Evolutionary conservation across 2,888 invertebrate species (phyloP), one percentile per base, ranked within the genome.

Genomic region (Nemapogon koenigi): DNA sequence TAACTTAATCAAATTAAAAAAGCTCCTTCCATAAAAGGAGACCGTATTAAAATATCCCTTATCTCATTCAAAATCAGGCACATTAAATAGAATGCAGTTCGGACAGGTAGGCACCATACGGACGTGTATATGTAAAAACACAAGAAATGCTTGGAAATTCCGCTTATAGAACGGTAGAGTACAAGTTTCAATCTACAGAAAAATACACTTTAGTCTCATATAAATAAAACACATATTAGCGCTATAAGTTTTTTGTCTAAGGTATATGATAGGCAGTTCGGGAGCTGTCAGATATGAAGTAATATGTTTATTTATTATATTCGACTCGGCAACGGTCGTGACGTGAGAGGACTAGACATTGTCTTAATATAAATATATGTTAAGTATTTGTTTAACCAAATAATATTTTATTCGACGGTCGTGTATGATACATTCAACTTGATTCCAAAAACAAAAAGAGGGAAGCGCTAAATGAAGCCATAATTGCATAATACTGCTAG

Each of bases 231-330:
- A n/a, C n/a, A n/a, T n/a, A n/a, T n/a, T n/a, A n/a, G n/a, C n/a
- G n/a, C n/a, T n/a, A n/a, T n/a, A n/a, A n/a, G n/a, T n/a, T 28
- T 28, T 28, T 28, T 28, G 6, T 28, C 37, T 37, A 29, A 63
- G 65, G 66, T 64, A 63, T 63, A 60, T 62, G 69, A 67, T 68
- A 63, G 25, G 55, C 57, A 55, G 51, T 50, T 53, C 62, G 55
- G 65, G 62, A 67, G 70, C 71, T 66, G 70, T 69, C 72, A 63
- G 46, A 18, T 58, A 50, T 64, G 61, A 63, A 64, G 67, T 65
- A 62, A 68, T 63, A 62, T 66, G 64, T 68, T 62, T 72, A 70
- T 73, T 66, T 62, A 62, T 60, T 59, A 62, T 57, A 51, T 55
- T 51, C 53, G 36, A 31, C 18, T n/a, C 33, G 35, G 46, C 53